Base-by-base conservation (phyloP, 1,140 invertebrate species). In the Calephelis virginiensis region DNA sequence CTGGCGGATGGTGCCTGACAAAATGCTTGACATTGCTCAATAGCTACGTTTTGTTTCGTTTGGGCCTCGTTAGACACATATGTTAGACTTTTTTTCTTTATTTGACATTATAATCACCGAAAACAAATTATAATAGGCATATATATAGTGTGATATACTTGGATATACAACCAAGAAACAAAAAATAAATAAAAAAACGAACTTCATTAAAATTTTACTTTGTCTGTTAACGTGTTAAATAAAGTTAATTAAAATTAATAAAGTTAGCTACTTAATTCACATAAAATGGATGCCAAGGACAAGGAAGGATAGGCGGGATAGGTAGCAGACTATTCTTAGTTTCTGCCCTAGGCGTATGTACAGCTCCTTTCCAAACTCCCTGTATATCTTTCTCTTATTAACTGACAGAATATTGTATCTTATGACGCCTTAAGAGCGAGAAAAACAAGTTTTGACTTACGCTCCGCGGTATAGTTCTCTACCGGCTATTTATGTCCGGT, bases 1-100 rank as follows among this genome's bases (percentile, higher is more conserved):
- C 62, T 46, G 62, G 62, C 46, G 62, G 62, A 63, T 28, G 62
- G 62, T 63, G 62, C 62, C 62, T 63, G 62, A 63, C 62, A 63
- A 49, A 63, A 63, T 63, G 61, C 61, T 49, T 63, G 61, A 63
- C 61, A 63, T 63, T 46, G 61, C 61, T 46, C 61, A 63, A 63
- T 63, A 63, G 61, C 61, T 63, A 63, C 49, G 61, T 63, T 63
- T 63, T 63, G 61, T 28, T 63, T 63, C 61, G 61, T 63, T 63
- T 63, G 61, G 61, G 61, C 61, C 61, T 63, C 61, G 61, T 63
- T 45, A 48, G 61, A 45, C 61, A 63, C 61, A 63, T 63, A 63
- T 63, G 61, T 45, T 45, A 48, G 61, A 63, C 61, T 63, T 49
- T 63, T 45, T 63, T 63, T 63, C 46, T 63, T 63, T 63, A 63